These are phyloP conservation scores for Nematostella vectensis DNA, from an alignment of 92 coral and sea anemone species.

Conservation along the genomic window DNA sequence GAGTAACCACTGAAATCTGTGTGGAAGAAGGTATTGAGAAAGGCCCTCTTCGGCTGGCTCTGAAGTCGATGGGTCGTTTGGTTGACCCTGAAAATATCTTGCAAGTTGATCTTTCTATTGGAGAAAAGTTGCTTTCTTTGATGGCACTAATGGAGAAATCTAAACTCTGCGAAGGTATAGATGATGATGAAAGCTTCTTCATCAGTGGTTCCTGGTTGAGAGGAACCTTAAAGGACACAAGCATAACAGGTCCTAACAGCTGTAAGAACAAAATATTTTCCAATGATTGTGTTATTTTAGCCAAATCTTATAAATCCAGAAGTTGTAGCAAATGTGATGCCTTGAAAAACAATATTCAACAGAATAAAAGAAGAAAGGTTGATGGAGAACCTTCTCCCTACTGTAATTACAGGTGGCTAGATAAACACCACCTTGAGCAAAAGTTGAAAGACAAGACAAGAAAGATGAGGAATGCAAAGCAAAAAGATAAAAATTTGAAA, in stretches of 20 bases:
- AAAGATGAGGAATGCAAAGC: neutral
- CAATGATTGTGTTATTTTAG: neutral
- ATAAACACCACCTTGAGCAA: neutral
- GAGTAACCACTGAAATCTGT: neutral
- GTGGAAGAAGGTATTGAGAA: neutral
- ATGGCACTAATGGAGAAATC: neutral
- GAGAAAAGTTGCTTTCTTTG: conserved; percentile 1
- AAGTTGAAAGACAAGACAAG: neutral
- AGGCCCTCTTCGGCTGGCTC: neutral
- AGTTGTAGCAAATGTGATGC: neutral
- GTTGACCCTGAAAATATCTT: conserved; percentile 1
- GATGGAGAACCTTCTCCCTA: neutral
- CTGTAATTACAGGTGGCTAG: neutral
- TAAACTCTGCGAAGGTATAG: neutral
- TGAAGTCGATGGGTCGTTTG: conserved; percentile 1
- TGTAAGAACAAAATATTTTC: neutral
- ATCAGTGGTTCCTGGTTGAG: neutral
- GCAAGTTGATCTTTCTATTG: neutral
- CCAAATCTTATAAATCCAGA: neutral
- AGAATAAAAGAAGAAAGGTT: neutral
- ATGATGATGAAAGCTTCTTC: neutral
- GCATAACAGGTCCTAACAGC: neutral
- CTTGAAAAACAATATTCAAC: neutral
- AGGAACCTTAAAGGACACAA: neutral
- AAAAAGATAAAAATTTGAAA: neutral